A percentile compares a stretch with the other conserved stretches of the same genome.
phyloP scores from a whole-genome alignment of 1,140 invertebrate genomes.

The Colletes gigas region DNA sequence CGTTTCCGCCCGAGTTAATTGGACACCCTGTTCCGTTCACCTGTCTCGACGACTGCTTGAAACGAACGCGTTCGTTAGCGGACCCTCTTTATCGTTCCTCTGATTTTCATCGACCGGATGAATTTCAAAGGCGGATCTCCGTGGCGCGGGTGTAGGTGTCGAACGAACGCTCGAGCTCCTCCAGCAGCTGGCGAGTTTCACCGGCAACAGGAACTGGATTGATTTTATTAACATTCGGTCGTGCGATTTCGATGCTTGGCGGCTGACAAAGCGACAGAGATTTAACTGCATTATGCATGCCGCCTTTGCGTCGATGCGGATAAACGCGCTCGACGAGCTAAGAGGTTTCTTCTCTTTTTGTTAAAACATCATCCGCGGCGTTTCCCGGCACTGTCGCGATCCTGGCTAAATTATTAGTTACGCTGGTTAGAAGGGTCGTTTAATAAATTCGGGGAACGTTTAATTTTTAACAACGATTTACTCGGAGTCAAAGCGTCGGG shows the following conservation, averaged over 20 bases:
- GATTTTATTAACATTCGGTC: constrained; percentile 14
- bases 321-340: not conserved
- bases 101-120: not conserved
- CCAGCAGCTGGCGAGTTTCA: not conserved
- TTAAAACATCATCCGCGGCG: not conserved
- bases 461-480: too few species aligned
- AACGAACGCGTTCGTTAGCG: constrained; percentile 5
- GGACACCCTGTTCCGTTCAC: not conserved
- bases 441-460: too few species aligned
- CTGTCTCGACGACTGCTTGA: not conserved
- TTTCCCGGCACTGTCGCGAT: too few species aligned
- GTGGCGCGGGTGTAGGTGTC: not conserved
- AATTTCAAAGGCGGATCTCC: not conserved
- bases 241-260: not conserved
- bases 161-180: not conserved
- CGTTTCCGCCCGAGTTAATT: not conserved
- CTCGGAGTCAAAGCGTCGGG: too few species aligned
- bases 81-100: not conserved
- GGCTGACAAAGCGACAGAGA: constrained; percentile 18
- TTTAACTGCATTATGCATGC: constrained; percentile 28
- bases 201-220: not conserved
- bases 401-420: too few species aligned
- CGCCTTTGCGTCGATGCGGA: constrained; percentile 14
- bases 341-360: not conserved
- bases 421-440: too few species aligned